Evolutionary conservation across 2,888 invertebrate genomes (phyloP), one percentile per base, ranked within the genome.

Genomic region (Cryptophagus acutangulus): DNA sequence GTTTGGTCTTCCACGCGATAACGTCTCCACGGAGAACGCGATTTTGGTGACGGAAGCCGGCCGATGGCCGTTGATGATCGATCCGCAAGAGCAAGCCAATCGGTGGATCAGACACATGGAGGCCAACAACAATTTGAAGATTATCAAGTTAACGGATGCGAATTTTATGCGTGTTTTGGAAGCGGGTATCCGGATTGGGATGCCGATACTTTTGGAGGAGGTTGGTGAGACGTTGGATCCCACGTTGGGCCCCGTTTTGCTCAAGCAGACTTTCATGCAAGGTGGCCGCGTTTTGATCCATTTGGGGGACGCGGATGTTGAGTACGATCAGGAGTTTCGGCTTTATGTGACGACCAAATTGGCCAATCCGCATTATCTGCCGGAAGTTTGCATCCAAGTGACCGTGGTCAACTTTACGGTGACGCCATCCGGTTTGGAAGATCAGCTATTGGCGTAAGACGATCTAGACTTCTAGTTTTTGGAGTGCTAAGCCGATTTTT

Each of bases 61-160:
- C 4, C 75, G 87, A 9, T 89, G 89, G 91, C 91, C 94, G 0
- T 74, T 95, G 12, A 89, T 93, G 79, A 91, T 94, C 45, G 94
- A 95, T 70, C 95, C 95, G 0, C 93, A 95, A 65, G 92, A 92
- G 62, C 93, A 94, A 79, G 93, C 93, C 0, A 92, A 90, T 69
- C 79, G 88, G 43, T 94, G 93, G 93, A 84, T 94, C 38, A 82
- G 86, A 43, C 87, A 87, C 63, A 86, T 91, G 84, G 93, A 94
- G 65, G 76, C 76, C 13, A 71, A 76, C 0, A 84, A 85, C 57
- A 79, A 82, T 34, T 69, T 94, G 15, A 77, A 79, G 56, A 78
- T 91, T 15, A 78, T 87, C 16, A 92, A 92, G 69, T 74, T 91
- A 53, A 84, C 81, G 0, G 92, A 93, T 61, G 47, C 76, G 0